These are phyloP conservation scores for Pseudorhombus dupliciocellatus DNA, from an alignment of 2,113 vertebrate genomes.

Conservation along the genomic window DNA sequence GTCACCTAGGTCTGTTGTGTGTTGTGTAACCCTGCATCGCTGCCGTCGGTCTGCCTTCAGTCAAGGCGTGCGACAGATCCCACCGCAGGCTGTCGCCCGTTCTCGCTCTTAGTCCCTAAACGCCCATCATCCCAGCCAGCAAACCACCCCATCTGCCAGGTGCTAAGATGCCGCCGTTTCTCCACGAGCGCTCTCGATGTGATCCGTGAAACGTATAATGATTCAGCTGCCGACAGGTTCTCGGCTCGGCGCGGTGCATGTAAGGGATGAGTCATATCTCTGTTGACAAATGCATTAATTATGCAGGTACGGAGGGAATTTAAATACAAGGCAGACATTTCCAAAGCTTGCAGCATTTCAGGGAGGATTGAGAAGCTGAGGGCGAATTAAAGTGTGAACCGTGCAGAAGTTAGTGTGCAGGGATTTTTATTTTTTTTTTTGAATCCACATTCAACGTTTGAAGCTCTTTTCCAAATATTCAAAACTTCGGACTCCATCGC, in stretches of 20 bases:
- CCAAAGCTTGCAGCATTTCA: not conserved
- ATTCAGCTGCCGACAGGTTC: not conserved
- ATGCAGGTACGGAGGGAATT: conserved; percentile 1
- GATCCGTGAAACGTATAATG: not conserved
- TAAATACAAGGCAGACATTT: not conserved
- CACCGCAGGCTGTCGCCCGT: conserved; percentile 9
- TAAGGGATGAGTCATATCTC: conserved; percentile 20
- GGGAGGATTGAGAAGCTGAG: not conserved
- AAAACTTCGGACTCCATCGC: too few species aligned
- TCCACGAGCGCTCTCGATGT: not conserved
- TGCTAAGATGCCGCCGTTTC: not conserved
- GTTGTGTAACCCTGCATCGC: conserved; percentile 54
- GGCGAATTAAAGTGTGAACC: not conserved
- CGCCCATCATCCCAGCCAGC: not conserved
- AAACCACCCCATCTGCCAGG: not conserved
- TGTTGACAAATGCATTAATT: conserved; percentile 17
- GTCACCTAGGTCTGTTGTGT: conserved; percentile 45
- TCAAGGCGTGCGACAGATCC: conserved; percentile 38
- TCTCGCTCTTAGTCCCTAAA: conserved; percentile 26
- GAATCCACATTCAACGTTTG: too few species aligned
- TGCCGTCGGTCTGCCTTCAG: conserved; percentile 31
- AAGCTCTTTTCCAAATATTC: too few species aligned
- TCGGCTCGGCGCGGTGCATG: not conserved
- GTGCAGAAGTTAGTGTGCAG: not conserved
- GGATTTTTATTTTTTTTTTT: too few species aligned